phyloP scores from a whole-genome alignment of 2,888 invertebrate species.

The Pyralis farinalis region DNA sequence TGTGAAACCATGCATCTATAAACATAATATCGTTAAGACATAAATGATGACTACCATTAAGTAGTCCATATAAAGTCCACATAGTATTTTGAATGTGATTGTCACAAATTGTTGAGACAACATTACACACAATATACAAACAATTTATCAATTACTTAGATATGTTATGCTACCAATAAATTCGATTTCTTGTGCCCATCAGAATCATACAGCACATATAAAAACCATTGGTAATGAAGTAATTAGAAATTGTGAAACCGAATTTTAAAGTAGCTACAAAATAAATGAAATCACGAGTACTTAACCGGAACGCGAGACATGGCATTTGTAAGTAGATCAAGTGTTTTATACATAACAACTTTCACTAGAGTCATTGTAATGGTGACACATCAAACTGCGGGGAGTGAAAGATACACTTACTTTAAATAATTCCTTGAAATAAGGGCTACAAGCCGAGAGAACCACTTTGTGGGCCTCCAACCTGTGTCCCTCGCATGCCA shows the following conservation, averaged over 20 bases:
- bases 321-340: constrained; percentile 82
- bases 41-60: no score
- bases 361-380: constrained; percentile 81
- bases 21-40: no score
- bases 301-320: constrained; percentile 81
- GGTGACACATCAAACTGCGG: constrained; percentile 81
- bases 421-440: constrained; percentile 93
- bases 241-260: constrained; percentile 79
- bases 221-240: constrained; percentile 66
- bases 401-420: constrained; percentile 83
- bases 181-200: no score
- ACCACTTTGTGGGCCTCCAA: constrained; percentile 93
- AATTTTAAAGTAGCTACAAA: constrained; percentile 77
- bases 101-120: no score
- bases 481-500: constrained; percentile 91
- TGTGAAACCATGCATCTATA: no score
- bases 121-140: no score
- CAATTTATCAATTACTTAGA: no score
- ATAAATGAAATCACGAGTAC: constrained; percentile 81
- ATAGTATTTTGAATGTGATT: no score
- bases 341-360: constrained; percentile 82
- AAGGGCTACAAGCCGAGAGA: constrained; percentile 92
- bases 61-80: no score
- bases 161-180: no score
- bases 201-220: constrained; percentile 20